Percentiles rank a stretch among this genome's conserved stretches.
These are phyloP conservation scores for Cantharis rufa DNA, from an alignment of 2,888 invertebrate species.

Conservation along the genomic window DNA sequence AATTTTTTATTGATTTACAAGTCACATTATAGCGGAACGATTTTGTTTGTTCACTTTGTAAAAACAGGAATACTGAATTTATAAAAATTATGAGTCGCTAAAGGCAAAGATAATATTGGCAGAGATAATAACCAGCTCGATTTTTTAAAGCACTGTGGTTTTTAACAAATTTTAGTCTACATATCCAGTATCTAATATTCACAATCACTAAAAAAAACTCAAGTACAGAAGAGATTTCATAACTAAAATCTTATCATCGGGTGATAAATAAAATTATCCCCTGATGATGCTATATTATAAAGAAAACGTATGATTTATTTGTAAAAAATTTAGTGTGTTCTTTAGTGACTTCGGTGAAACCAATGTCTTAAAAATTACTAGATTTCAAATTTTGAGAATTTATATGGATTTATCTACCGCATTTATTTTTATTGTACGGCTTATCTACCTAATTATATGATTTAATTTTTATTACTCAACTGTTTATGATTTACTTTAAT, in stretches of 20 bases:
- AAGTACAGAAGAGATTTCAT: no score
- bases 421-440: background rate
- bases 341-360: no score
- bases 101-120: background rate
- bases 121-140: background rate
- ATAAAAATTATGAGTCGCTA: background rate
- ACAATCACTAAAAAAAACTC: no score
- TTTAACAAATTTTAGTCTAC: background rate
- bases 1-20: background rate
- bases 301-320: no score
- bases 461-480: background rate
- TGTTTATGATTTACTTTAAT: background rate
- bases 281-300: no score
- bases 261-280: no score
- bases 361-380: no score
- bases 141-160: background rate
- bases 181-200: no score
- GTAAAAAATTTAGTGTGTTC: no score
- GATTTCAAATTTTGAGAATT: background rate
- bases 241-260: no score
- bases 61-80: background rate
- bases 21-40: background rate
- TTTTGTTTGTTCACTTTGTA: background rate
- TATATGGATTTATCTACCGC: background rate
- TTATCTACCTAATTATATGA: background rate